Conservation (phyloP, 2,888 invertebrate species). For the Leucozona laternaria region DNA sequence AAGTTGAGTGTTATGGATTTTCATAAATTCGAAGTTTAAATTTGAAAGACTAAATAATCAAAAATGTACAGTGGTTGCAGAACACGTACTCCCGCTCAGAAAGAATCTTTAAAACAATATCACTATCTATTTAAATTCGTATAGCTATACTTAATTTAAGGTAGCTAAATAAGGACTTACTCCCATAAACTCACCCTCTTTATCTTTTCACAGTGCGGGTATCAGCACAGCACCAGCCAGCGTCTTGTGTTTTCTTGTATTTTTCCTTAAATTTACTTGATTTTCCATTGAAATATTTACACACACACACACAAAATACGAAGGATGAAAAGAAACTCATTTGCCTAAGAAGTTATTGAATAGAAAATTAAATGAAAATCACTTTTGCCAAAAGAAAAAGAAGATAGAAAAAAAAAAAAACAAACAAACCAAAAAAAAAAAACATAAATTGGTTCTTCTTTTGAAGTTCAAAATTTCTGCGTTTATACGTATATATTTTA, state of each 20-base stretch:
- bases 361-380: slow-evolving; percentile 16
- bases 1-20: no score
- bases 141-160: not conserved
- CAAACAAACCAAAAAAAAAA: not conserved
- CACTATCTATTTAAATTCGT: no score
- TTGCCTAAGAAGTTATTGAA: slow-evolving; percentile 17
- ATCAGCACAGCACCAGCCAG: no score
- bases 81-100: not conserved
- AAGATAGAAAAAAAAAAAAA: not conserved
- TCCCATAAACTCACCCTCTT: not conserved
- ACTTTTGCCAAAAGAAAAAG: not conserved
- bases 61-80: no score
- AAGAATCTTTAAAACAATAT: not conserved
- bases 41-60: no score
- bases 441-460: not conserved
- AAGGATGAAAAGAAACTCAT: slow-evolving; percentile 4
- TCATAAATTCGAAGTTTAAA: no score
- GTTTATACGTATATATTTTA: not conserved
- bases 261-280: not conserved
- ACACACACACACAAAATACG: not conserved
- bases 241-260: not conserved
- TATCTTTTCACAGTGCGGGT: not conserved
- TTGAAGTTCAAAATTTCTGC: slow-evolving; percentile 24
- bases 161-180: not conserved
- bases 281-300: not conserved